Evolutionary conservation across 2,888 invertebrate genomes (phyloP), one percentile per base, ranked within the genome.

Genomic region (Plebejus argus): DNA sequence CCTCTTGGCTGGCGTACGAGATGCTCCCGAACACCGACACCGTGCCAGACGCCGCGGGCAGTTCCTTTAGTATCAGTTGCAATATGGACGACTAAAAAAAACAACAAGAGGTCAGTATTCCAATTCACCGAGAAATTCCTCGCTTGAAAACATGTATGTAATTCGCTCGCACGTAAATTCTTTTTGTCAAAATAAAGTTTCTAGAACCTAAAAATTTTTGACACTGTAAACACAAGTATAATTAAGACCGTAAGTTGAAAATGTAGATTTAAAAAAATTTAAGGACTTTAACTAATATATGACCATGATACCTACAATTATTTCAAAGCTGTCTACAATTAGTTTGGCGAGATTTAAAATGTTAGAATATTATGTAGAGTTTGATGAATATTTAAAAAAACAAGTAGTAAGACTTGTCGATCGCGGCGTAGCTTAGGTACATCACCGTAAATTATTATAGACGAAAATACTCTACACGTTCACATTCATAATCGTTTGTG

Each of bases 1-100:
- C 95, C 86, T 98, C 97, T 89, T 98, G 98, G 81, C 96, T 95
- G 0, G 97, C 97, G 88, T 98, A 98, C 39, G 96, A 96, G 18
- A 96, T 79, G 53, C 86, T 91, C 3, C 96, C 98, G 76, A 95
- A 94, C 18, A 97, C 93, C 77, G 95, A 91, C 23, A 97, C 89
- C 15, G 90, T 92, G 61, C 98, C 98, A 75, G 87, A 84, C 7
- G 91, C 89, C 53, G 96, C 87, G 0, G 96, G 95, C 80, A 98
- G 90, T 88, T 98, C 98, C 75, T 96, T 96, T 76, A 98, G 93
- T 78, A 98, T 94, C 70, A 96, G 94, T 86, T 96, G 96, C 76
- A 96, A 87, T 76, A 96, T 87, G 15, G 96, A 96, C 77, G 95
- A 95, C 95, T 96, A 85, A 20, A 81, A 86, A 84, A 79, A 82